These are phyloP conservation scores for Gambelia wislizenii DNA, from an alignment of 2,797 vertebrate species.

Conservation along the genomic window DNA sequence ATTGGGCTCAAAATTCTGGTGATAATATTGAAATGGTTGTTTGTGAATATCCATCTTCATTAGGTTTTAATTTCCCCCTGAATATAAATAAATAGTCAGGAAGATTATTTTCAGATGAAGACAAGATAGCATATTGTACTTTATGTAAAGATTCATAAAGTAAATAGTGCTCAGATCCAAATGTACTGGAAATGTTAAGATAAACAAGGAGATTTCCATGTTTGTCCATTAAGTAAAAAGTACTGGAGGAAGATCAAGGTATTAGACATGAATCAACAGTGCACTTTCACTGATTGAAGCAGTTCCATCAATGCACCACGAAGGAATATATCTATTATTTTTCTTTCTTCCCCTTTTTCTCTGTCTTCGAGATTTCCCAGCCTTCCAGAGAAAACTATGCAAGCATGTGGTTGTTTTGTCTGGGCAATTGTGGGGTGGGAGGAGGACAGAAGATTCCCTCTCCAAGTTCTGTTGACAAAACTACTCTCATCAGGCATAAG, in stretches of 20 bases:
- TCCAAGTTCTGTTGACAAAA: too few relatives aligned
- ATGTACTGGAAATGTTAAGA: neutral
- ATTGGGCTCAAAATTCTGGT: neutral
- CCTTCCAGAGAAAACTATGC: too few relatives aligned
- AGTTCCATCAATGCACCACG: neutral
- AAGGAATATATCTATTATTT: too few relatives aligned
- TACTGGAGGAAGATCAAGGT: neutral
- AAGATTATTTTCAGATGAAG: neutral
- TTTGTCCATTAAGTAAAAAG: neutral
- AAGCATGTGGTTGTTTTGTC: too few relatives aligned
- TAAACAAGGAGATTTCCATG: neutral
- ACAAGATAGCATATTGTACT: neutral
- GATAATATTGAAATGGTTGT: neutral
- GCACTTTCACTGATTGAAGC: neutral
- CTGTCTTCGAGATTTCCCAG: too few relatives aligned
- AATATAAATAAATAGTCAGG: neutral
- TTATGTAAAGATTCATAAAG: neutral
- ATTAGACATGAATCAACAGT: too few relatives aligned
- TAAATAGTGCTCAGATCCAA: neutral
- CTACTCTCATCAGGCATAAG: too few relatives aligned
- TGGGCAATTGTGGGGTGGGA: too few relatives aligned
- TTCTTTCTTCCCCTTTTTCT: too few relatives aligned
- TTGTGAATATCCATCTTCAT: neutral
- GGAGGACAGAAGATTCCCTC: too few relatives aligned
- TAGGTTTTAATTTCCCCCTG: neutral